Evolutionary conservation across 2,113 vertebrate species (phyloP).

Genomic region (Crypturellus undulatus): DNA sequence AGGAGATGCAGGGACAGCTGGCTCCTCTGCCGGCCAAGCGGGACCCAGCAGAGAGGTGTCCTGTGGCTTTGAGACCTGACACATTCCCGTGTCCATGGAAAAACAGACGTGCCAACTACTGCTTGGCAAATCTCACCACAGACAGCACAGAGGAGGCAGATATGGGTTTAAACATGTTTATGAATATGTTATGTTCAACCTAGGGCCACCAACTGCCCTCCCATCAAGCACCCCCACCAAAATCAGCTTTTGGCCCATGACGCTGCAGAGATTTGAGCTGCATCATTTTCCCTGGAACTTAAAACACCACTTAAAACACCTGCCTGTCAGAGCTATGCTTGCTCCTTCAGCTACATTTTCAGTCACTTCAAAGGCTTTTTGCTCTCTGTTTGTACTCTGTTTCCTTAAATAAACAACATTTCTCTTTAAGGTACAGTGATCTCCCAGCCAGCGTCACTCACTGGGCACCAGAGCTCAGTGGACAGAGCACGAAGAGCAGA

Average conservation of each 20-base stretch:
- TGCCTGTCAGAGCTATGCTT: not conserved
- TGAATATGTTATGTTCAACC: not conserved
- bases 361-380: not conserved
- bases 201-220: not conserved
- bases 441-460: no score
- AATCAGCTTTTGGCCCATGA: not conserved
- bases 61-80: not conserved
- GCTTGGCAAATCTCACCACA: not conserved
- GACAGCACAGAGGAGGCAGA: not conserved
- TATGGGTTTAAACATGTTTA: not conserved
- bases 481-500: not conserved
- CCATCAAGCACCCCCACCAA: no score
- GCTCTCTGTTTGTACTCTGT: not conserved
- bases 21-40: not conserved
- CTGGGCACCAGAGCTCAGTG: not conserved
- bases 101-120: not conserved
- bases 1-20: conserved; percentile 36
- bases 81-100: not conserved
- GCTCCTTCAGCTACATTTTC: not conserved
- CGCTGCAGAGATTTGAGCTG: not conserved
- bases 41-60: not conserved
- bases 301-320: not conserved
- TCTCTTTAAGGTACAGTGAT: not conserved
- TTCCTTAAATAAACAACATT: not conserved
- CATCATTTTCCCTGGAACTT: not conserved